Percentiles rank a stretch among this genome's conserved stretches.
Evolutionary conservation across 2,113 vertebrate genomes (phyloP).

Genomic region (Pteruthius melanotis): DNA sequence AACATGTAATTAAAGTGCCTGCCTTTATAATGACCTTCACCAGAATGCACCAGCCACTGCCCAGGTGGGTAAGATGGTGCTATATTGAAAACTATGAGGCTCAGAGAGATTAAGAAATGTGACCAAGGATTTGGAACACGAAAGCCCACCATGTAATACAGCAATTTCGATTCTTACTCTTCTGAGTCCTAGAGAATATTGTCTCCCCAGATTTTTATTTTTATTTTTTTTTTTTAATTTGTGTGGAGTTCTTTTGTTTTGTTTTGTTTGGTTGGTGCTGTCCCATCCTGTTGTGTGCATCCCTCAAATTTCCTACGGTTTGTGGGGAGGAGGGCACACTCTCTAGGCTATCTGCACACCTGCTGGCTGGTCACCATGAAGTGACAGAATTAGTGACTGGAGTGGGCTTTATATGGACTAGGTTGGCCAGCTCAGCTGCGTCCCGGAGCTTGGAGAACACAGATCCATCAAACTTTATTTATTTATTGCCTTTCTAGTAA

Average conservation of each 20-base stretch:
- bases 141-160: neutral
- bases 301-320: neutral
- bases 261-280: fast-evolving
- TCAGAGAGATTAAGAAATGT: neutral
- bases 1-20: neutral
- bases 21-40: neutral
- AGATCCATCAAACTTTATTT: neutral
- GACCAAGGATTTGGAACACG: neutral
- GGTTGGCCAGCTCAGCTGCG: neutral
- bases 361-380: neutral
- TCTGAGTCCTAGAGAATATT: neutral
- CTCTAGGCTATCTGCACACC: neutral
- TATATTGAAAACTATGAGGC: neutral
- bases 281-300: neutral
- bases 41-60: neutral
- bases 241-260: neutral
- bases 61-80: neutral
- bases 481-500: neutral
- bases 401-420: neutral
- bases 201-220: neutral
- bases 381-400: neutral
- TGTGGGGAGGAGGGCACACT: neutral
- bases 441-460: neutral
- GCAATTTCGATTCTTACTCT: neutral
- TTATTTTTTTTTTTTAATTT: neutral